These are phyloP conservation scores for Anarrhichthys ocellatus DNA, from an alignment of 2,113 vertebrate genomes.

Conservation along the genomic window DNA sequence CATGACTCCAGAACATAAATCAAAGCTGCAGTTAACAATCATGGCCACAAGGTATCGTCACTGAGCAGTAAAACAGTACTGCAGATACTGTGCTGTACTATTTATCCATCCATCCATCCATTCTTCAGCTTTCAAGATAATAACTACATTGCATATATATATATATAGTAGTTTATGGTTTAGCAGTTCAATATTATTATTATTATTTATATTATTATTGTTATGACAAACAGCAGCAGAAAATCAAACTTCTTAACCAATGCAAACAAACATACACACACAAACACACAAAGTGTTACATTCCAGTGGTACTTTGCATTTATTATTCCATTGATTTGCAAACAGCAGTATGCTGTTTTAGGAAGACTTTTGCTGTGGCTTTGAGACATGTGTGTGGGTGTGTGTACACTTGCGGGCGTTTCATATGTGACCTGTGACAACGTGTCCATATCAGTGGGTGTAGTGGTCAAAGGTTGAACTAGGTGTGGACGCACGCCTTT, in stretches of 20 bases:
- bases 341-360: conserved; percentile 29
- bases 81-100: neutral
- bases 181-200: neutral
- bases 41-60: conserved; percentile 49
- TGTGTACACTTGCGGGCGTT: conserved; percentile 5
- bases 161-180: no score
- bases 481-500: conserved; percentile 5
- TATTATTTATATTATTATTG: neutral
- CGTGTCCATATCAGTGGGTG: conserved; percentile 31
- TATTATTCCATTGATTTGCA: conserved; percentile 50
- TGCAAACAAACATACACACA: neutral
- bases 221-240: neutral
- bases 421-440: conserved; percentile 33
- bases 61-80: conserved; percentile 35
- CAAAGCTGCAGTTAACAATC: conserved; percentile 11
- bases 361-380: neutral
- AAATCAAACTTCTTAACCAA: neutral
- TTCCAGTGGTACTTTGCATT: conserved; percentile 1
- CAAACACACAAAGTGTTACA: neutral
- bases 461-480: conserved; percentile 42
- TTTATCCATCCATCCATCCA: no score
- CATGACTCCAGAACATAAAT: neutral
- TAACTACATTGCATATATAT: no score
- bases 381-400: neutral
- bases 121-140: no score